phyloP scores from a whole-genome alignment of 2,797 vertebrate genomes.

The Chromobotia macracanthus region DNA sequence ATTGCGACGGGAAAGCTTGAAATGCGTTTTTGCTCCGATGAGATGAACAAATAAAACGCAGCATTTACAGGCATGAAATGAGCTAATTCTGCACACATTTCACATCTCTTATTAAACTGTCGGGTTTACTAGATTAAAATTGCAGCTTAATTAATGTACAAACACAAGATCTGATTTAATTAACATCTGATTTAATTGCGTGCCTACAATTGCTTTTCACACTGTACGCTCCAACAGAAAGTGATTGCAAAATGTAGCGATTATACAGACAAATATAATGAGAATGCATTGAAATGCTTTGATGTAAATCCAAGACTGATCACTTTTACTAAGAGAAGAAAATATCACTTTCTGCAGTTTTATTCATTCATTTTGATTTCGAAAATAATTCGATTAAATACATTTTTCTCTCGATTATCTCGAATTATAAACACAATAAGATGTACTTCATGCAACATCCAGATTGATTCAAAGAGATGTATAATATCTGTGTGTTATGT shows the following conservation, averaged over 20 bases:
- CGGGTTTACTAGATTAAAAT: constrained; percentile 84
- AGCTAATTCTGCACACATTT: constrained; percentile 75
- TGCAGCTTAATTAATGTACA: constrained; percentile 83
- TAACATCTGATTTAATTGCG: constrained; percentile 85
- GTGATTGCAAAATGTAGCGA: constrained; percentile 71
- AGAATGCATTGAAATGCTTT: constrained; percentile 70
- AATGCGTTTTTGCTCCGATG: constrained; percentile 40
- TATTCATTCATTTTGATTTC: constrained; percentile 63
- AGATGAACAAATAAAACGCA: constrained; percentile 60
- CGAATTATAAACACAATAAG: constrained; percentile 52
- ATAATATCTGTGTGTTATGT: neutral
- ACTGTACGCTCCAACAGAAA: constrained; percentile 72
- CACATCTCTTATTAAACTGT: constrained; percentile 75
- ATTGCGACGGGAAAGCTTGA: constrained; percentile 30
- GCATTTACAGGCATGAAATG: constrained; percentile 82
- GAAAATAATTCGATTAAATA: constrained; percentile 81
- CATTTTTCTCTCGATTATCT: constrained; percentile 71
- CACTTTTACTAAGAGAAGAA: constrained; percentile 73
- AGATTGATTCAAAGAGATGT: constrained; percentile 32
- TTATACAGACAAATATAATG: constrained; percentile 75
- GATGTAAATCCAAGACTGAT: constrained; percentile 75
- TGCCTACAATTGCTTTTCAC: constrained; percentile 75
- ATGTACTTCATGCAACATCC: constrained; percentile 21
- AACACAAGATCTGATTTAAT: constrained; percentile 87
- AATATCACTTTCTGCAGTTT: constrained; percentile 74